phyloP scores from a whole-genome alignment of 1,140 invertebrate genomes.

The Mamestra configurata region DNA sequence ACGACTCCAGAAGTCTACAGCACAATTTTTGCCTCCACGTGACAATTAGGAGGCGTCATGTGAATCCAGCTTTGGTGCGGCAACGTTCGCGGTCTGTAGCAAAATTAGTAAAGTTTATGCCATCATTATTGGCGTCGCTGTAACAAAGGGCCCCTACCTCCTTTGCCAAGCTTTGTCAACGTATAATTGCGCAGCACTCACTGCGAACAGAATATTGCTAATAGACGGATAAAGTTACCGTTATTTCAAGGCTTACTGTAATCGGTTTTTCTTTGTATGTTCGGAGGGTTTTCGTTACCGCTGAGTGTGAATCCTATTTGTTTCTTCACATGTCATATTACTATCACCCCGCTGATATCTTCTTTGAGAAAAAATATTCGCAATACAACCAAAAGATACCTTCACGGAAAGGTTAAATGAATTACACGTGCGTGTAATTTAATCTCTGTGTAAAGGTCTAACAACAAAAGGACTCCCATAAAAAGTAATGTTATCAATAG shows the following conservation, averaged over 20 bases:
- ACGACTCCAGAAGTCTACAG: background rate
- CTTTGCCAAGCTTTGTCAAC: slow-evolving; percentile 69
- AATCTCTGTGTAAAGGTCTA: slow-evolving; percentile 30
- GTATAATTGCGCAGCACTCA: slow-evolving; percentile 53
- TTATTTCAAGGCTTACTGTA: slow-evolving; percentile 44
- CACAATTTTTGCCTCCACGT: slow-evolving; percentile 13
- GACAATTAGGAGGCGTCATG: slow-evolving; percentile 37
- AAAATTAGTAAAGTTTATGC: slow-evolving; percentile 82
- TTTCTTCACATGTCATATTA: slow-evolving; percentile 11
- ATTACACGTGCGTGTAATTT: slow-evolving; percentile 22
- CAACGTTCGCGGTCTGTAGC: slow-evolving; percentile 63
- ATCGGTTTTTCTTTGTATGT: slow-evolving; percentile 42
- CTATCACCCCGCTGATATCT: background rate
- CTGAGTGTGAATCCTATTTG: slow-evolving; percentile 4
- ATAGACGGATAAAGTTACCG: slow-evolving; percentile 47
- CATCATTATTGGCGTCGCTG: slow-evolving; percentile 73
- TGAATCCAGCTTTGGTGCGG: slow-evolving; percentile 44
- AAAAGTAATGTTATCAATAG: slow-evolving; percentile 48
- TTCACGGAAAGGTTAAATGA: slow-evolving; percentile 17
- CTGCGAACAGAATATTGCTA: slow-evolving; percentile 46
- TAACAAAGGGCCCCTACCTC: slow-evolving; percentile 72
- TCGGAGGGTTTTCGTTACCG: background rate
- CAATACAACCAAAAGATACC: background rate
- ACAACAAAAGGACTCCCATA: slow-evolving; percentile 40
- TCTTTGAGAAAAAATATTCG: slow-evolving; percentile 14